Evolutionary conservation across 2,797 vertebrate species (phyloP).

Genomic region (Halcyon smyrnensis): DNA sequence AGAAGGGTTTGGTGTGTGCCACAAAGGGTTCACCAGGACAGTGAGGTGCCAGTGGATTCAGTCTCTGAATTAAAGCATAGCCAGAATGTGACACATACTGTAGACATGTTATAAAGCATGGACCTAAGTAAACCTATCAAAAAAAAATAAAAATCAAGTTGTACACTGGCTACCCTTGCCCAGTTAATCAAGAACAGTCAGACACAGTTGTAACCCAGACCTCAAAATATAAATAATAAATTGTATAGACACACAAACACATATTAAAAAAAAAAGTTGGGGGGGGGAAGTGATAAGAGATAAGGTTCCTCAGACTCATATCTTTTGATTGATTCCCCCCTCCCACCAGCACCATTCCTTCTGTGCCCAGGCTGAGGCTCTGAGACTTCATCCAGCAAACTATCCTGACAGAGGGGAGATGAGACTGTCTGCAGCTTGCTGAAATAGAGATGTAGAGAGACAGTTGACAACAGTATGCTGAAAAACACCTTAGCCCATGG

Average conservation of each 20-base stretch:
- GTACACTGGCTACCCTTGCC: neutral
- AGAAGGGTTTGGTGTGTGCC: neutral
- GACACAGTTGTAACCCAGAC: neutral
- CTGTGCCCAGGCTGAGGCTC: neutral
- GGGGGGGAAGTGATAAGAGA: neutral
- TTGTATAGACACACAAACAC: neutral
- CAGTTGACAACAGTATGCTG: neutral
- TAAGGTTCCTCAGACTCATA: neutral
- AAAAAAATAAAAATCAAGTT: neutral
- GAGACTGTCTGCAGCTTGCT: neutral
- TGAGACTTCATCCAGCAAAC: neutral
- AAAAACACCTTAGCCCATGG: neutral
- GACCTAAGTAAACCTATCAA: neutral
- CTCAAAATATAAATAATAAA: neutral
- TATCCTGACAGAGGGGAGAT: neutral
- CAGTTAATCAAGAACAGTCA: neutral
- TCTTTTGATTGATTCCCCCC: neutral
- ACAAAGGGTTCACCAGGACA: neutral
- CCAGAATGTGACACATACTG: neutral
- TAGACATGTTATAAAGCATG: neutral
- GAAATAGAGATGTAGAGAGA: constrained; percentile 19
- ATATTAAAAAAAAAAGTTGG: neutral
- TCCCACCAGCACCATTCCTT: neutral
- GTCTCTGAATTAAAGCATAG: neutral
- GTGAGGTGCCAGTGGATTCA: rapidly evolving